phyloP scores from a whole-genome alignment of 2,888 invertebrate species.

The Criorhina ranunculi region DNA sequence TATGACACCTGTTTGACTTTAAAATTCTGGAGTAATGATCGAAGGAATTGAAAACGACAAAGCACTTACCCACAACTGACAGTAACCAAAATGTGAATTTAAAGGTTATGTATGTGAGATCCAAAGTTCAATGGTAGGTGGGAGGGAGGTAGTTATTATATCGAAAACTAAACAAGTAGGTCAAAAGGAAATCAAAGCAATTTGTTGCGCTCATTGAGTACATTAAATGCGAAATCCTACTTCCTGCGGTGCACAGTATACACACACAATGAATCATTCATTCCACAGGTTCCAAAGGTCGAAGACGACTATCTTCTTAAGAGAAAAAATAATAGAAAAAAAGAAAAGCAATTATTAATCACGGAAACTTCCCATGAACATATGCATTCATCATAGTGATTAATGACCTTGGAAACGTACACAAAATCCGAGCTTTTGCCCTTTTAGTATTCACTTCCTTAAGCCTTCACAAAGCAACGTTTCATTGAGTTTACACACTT shows the following conservation, averaged over 20 bases:
- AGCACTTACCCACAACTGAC: too few species aligned
- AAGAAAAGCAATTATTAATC: conserved; percentile 10
- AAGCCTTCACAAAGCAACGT: not conserved
- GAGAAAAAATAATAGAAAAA: too few species aligned
- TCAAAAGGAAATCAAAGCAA: conserved; percentile 9
- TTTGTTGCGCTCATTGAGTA: conserved; percentile 4
- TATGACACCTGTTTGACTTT: too few species aligned
- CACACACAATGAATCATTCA: not conserved
- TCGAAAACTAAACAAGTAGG: not conserved
- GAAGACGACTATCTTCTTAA: too few species aligned
- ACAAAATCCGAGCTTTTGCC: not conserved
- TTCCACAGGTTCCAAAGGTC: not conserved
- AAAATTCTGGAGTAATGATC: too few species aligned
- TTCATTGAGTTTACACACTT: conserved; percentile 1
- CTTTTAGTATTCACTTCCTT: not conserved
- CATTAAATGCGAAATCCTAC: not conserved
- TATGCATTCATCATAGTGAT: conserved; percentile 18
- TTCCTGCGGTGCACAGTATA: not conserved
- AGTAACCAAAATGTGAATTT: too few species aligned
- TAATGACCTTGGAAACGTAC: not conserved
- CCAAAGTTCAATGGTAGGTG: too few species aligned
- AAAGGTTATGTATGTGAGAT: too few species aligned
- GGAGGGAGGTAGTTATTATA: too few species aligned
- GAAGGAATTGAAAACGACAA: too few species aligned
- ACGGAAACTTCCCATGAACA: not conserved